Conservation (phyloP, 2,888 invertebrate species). For the Parelbella ahira region DNA sequence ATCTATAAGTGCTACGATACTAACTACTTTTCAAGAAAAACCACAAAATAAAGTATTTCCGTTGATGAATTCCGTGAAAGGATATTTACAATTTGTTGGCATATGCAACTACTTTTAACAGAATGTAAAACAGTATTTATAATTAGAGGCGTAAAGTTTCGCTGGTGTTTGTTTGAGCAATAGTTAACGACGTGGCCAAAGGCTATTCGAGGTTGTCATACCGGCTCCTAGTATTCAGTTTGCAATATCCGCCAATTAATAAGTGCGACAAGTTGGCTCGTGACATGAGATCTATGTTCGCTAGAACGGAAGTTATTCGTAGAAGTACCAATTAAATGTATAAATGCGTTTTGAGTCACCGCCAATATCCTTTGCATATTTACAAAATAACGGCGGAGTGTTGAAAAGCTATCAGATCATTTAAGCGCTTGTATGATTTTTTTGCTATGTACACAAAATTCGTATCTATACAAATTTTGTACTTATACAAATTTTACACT, state of each 20-base stretch:
- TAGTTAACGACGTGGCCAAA: conserved; percentile 48
- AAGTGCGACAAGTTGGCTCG: conserved; percentile 46
- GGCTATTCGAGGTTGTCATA: conserved; percentile 61
- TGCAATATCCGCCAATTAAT: conserved; percentile 74
- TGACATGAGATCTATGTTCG: conserved; percentile 34
- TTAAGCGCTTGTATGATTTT: too few species aligned
- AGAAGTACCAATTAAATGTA: conserved; percentile 22
- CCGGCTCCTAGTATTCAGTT: conserved; percentile 52
- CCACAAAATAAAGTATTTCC: too few species aligned
- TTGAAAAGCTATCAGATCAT: conserved; percentile 16
- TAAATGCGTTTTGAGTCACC: conserved; percentile 27
- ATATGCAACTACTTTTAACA: not conserved
- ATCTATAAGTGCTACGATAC: conserved; percentile 2
- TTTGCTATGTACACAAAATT: too few species aligned
- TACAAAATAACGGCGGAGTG: conserved; percentile 14
- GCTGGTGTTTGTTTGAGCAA: conserved; percentile 67
- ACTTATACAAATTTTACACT: too few species aligned
- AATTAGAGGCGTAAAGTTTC: too few species aligned
- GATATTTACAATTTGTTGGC: conserved; percentile 11
- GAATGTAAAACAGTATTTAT: conserved; percentile 8
- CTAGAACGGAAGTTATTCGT: conserved; percentile 20
- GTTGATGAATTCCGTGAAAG: not conserved
- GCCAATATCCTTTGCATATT: conserved; percentile 19
- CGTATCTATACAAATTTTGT: too few species aligned
- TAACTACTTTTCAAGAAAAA: conserved; percentile 7